Conservation (phyloP, 2,797 vertebrate species). For the Lemur catta region DNA sequence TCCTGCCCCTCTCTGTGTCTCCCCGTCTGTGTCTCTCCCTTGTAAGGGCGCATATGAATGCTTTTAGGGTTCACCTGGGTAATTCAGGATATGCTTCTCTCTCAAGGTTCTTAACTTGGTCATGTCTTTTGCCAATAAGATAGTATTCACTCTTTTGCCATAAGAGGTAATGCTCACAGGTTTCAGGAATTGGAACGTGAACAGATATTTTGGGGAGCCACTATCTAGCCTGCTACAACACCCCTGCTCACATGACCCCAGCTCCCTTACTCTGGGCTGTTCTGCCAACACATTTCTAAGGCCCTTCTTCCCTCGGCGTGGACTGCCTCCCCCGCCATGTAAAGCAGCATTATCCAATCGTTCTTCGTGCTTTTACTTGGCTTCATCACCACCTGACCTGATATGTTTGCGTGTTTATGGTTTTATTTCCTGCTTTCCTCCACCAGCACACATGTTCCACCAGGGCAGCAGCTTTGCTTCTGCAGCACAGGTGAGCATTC, state of each 20-base stretch:
- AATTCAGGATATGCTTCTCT: neutral
- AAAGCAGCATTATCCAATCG: fast-evolving
- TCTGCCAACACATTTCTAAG: neutral
- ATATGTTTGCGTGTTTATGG: neutral
- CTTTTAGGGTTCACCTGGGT: neutral
- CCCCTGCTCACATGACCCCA: neutral
- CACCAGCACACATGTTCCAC: neutral
- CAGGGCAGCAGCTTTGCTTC: neutral
- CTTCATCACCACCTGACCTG: neutral
- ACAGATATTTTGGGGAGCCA: neutral
- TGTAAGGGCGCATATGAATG: fast-evolving
- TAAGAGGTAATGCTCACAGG: neutral
- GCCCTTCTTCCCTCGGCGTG: neutral
- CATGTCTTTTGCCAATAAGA: neutral
- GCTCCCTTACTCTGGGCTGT: neutral
- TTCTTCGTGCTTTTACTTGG: neutral
- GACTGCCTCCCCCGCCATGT: neutral
- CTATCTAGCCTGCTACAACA: too few species aligned
- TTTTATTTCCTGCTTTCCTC: neutral
- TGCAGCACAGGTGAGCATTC: too few species aligned
- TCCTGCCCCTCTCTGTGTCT: neutral
- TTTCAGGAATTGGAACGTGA: neutral
- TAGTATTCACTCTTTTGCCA: neutral
- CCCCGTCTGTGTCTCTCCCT: neutral
- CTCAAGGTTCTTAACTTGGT: neutral